Base-by-base conservation (phyloP, 2,888 invertebrate species). In the Acleris laterana region DNA sequence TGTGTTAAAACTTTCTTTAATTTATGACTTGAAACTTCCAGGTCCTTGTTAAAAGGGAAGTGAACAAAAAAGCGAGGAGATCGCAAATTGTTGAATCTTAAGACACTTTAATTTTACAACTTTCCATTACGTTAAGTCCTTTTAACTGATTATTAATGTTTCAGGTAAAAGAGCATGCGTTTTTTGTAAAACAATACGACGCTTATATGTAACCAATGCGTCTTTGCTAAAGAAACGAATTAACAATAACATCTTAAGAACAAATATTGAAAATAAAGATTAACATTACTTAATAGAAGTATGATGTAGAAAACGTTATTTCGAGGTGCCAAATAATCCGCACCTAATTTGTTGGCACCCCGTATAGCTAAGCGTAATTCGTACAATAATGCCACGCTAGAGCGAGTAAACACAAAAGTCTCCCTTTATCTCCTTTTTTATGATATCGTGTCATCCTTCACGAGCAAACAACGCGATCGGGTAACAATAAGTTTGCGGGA, bases 401-500 rank as follows among this genome's bases (percentile, higher is more conserved):
- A 38, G 22, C 50, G 50, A 60, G 50, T 60, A 61, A 57, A 46
- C 25, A 59, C 28, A 49, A 32, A 61, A 19, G 38, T 22, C 42
- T 52, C 60, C 38, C 42, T 11, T 60, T 49, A 22, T 13, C 51
- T 44, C 5, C 19, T 19, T 51, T 50, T 61, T 52, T 61, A 51
- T 61, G 52, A 61, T 61, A 61, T 61, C 25, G 44, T 52, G 42
- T 44, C 25, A 61, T 61, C 61, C 61, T 46, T 52, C 50, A n/a
- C 61, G 42, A 61, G 52, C 61, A 61, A 51, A 51, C 49, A 58
- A 59, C 49, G 59, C 49, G 56, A 63, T 69, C 61, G 70, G 57
- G 44, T 61, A 52, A 70, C 72, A 75, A 75, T 71, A 75, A 74
- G 72, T 77, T 71, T 70, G 70, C 77, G 74, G 70, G 73, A 66